Conservation (phyloP, 2,113 vertebrate species). For the Heterochromis multidens region DNA sequence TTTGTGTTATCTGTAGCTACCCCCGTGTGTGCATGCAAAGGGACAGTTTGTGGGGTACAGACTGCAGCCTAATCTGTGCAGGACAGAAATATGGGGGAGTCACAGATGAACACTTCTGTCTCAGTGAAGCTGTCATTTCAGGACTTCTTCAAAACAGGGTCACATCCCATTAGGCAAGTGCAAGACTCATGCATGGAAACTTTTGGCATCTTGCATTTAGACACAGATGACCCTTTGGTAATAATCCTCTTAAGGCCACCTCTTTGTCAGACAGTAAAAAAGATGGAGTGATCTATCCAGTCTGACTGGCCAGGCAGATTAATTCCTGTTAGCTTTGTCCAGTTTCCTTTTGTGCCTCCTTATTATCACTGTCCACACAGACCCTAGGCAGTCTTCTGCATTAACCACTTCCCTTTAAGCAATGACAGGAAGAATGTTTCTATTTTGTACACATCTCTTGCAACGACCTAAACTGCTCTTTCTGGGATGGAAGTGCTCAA, state of each 20-base stretch:
- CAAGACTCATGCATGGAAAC: constrained; percentile 16
- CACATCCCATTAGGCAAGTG: constrained; percentile 13
- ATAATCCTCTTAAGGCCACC: constrained; percentile 67
- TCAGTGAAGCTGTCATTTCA: constrained; percentile 53
- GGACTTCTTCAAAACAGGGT: constrained; percentile 4
- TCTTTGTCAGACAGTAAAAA: constrained; percentile 44
- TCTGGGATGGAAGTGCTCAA: neutral
- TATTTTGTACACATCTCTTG: neutral
- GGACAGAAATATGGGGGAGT: constrained; percentile 22
- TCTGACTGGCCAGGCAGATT: constrained; percentile 51
- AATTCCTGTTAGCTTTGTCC: constrained; percentile 35
- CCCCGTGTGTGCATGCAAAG: neutral
- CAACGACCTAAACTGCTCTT: neutral
- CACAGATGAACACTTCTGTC: constrained; percentile 34
- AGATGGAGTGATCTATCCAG: constrained; percentile 46
- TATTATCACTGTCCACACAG: neutral
- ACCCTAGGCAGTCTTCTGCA: neutral
- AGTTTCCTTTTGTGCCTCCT: constrained; percentile 1
- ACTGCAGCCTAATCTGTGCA: constrained; percentile 51
- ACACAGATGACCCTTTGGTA: constrained; percentile 35
- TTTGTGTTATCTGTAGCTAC: constrained; percentile 22
- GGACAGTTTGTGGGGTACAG: constrained; percentile 1
- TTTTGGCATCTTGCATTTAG: constrained; percentile 28
- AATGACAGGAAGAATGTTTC: neutral
- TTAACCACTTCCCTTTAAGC: neutral